phyloP scores from a whole-genome alignment of 2,797 vertebrate species.

The Dermochelys coriacea region DNA sequence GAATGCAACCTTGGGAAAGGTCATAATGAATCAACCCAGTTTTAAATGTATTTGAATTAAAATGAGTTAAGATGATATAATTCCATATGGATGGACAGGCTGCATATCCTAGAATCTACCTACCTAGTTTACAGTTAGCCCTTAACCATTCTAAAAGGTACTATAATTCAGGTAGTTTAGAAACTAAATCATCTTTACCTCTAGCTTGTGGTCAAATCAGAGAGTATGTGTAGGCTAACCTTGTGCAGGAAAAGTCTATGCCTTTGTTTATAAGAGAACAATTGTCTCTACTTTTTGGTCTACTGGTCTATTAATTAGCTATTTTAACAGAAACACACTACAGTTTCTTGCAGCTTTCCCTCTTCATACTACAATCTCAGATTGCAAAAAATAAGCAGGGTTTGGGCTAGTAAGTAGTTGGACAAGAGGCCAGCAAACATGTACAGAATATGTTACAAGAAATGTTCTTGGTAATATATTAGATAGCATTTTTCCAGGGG shows the following conservation, averaged over 20 bases:
- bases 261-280: neutral
- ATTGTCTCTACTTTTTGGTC: neutral
- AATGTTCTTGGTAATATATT: neutral
- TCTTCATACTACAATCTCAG: neutral
- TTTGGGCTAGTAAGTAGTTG: neutral
- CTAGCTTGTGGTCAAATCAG: neutral
- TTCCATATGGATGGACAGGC: neutral
- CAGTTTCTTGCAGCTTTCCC: neutral
- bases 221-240: neutral
- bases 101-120: neutral
- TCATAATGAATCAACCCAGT: neutral
- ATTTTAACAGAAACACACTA: neutral
- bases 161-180: neutral
- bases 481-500: neutral
- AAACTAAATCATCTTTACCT: neutral
- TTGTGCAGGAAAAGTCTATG: neutral
- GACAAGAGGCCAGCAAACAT: too few species aligned
- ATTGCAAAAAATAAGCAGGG: neutral
- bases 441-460: neutral
- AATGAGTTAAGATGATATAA: neutral
- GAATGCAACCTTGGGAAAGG: constrained; percentile 41
- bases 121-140: neutral
- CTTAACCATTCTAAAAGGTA: neutral
- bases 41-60: neutral
- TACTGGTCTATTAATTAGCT: neutral